These are phyloP conservation scores for Harpegnathos saltator DNA, from an alignment of 1,140 invertebrate species.

Conservation along the genomic window DNA sequence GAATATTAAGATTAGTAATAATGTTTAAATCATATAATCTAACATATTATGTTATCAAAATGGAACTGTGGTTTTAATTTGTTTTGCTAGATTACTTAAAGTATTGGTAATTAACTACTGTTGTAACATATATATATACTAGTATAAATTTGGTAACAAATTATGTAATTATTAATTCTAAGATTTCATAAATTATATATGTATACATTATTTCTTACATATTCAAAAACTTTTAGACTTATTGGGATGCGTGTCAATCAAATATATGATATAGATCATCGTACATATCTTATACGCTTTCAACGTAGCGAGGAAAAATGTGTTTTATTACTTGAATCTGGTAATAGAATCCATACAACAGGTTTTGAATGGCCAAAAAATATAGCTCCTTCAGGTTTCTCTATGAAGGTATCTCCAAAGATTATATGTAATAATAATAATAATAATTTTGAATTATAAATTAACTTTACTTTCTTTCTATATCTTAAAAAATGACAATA, in stretches of 20 bases:
- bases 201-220: conserved; percentile 45
- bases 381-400: conserved; percentile 97
- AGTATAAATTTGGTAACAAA: conserved; percentile 6
- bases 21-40: background rate
- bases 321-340: conserved; percentile 97
- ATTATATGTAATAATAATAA: background rate
- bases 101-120: background rate
- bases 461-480: no score
- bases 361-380: conserved; percentile 99
- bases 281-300: conserved; percentile 97
- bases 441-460: no score
- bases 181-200: conserved; percentile 21
- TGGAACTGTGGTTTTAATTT: conserved; percentile 18
- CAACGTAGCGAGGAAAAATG: conserved; percentile 93
- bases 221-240: conserved; percentile 87
- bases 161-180: background rate
- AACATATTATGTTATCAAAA: no score
- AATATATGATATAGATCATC: conserved; percentile 98
- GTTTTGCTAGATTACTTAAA: conserved; percentile 38
- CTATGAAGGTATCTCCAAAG: conserved; percentile 94
- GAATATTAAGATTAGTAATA: conserved; percentile 12
- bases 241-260: conserved; percentile 97
- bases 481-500: no score
- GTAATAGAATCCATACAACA: conserved; percentile 96
- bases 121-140: background rate